phyloP scores from a whole-genome alignment of 2,888 invertebrate species.

The Bruchidius siliquastri region DNA sequence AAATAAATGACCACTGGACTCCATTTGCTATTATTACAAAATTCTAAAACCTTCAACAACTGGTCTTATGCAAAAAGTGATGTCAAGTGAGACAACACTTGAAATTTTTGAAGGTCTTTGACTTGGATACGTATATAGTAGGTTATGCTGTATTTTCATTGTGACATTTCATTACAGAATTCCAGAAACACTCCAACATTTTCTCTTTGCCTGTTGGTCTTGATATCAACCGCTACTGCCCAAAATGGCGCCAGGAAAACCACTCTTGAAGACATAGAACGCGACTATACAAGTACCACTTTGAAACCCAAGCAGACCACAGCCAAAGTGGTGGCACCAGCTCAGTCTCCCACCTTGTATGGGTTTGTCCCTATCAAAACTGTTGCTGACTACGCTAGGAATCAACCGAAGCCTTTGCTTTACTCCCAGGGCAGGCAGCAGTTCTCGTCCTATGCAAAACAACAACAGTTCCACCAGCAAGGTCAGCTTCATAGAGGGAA shows the following conservation, averaged over 20 bases:
- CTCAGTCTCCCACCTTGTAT: conserved; percentile 32
- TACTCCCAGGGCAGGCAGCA: conserved; percentile 24
- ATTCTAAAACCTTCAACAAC: no score
- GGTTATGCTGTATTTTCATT: no score
- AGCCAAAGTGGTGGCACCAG: conserved; percentile 14
- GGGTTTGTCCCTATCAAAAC: conserved; percentile 36
- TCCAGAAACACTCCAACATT: neutral
- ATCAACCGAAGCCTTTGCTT: conserved; percentile 23
- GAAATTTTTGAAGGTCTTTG: no score
- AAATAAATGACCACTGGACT: no score
- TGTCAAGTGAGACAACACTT: no score
- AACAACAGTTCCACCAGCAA: neutral
- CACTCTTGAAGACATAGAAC: conserved; percentile 70
- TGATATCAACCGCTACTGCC: neutral
- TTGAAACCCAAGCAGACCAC: conserved; percentile 44
- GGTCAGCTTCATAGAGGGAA: conserved; percentile 1
- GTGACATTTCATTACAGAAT: neutral
- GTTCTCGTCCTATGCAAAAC: conserved; percentile 10
- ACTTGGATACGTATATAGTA: no score
- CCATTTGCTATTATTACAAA: no score
- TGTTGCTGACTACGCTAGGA: conserved; percentile 28
- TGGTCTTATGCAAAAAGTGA: no score
- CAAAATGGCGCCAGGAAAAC: conserved; percentile 51
- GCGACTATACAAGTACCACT: conserved; percentile 61
- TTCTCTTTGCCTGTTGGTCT: neutral